Evolutionary conservation across 2,888 invertebrate genomes (phyloP).

Genomic region (Pseudanteris insignis): DNA sequence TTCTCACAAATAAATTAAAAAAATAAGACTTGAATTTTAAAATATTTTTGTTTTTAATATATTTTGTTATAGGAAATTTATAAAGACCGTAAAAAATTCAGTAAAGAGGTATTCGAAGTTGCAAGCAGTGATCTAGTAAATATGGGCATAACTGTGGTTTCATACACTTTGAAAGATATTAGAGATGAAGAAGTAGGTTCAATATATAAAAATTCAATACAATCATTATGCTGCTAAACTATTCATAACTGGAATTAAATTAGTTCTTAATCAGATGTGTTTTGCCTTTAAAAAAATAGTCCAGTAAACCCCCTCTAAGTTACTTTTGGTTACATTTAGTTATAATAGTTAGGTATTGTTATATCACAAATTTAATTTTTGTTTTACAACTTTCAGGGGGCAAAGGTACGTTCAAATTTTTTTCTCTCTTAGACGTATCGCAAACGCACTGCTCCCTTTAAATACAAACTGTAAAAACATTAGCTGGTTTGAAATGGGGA

Average conservation of each 20-base stretch:
- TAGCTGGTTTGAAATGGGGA: slow-evolving; percentile 18
- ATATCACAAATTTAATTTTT: slow-evolving; percentile 47
- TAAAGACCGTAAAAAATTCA: slow-evolving; percentile 95
- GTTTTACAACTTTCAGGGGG: slow-evolving; percentile 69
- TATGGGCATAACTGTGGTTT: slow-evolving; percentile 96
- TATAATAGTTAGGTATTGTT: slow-evolving; percentile 31
- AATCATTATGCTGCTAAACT: slow-evolving; percentile 15
- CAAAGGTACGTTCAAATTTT: slow-evolving; percentile 71
- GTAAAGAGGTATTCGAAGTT: slow-evolving; percentile 93
- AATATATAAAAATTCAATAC: not conserved
- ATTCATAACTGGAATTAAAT: slow-evolving; percentile 8
- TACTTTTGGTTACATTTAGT: slow-evolving; percentile 15
- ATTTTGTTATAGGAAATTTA: slow-evolving; percentile 78
- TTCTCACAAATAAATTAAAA: too few relatives aligned
- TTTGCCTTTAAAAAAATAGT: slow-evolving; percentile 17
- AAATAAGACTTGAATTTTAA: too few relatives aligned
- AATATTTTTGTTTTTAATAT: too few relatives aligned
- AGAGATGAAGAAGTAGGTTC: slow-evolving; percentile 88
- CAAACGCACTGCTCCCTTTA: slow-evolving; percentile 39
- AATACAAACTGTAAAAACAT: slow-evolving; percentile 19
- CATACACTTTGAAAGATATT: slow-evolving; percentile 93
- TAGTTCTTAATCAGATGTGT: slow-evolving; percentile 8
- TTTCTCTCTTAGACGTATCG: slow-evolving; percentile 47
- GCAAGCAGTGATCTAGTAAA: slow-evolving; percentile 94
- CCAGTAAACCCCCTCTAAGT: slow-evolving; percentile 37